phyloP scores from a whole-genome alignment of 2,797 vertebrate species.

The Rhadinocentrus ornatus region DNA sequence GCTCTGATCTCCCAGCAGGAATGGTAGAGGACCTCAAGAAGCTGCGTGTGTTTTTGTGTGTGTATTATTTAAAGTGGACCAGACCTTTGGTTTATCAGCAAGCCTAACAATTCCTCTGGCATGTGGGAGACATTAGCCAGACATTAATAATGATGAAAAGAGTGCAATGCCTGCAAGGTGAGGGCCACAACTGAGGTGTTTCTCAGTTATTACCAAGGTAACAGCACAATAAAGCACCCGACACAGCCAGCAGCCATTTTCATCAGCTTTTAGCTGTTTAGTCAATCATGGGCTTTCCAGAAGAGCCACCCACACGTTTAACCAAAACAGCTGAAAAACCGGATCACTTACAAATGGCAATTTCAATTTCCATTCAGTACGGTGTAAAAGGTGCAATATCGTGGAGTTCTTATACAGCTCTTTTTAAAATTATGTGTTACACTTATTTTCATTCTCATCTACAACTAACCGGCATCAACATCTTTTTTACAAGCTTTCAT shows the following conservation, averaged over 20 bases:
- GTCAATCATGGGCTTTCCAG: constrained; percentile 60
- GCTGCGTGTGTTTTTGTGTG: constrained; percentile 18
- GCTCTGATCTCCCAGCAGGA: constrained; percentile 50
- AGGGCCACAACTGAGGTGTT: constrained; percentile 66
- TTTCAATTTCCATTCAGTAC: constrained; percentile 21
- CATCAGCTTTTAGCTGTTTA: constrained; percentile 64
- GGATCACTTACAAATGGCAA: constrained; percentile 35
- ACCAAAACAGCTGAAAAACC: constrained; percentile 38
- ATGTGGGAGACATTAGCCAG: constrained; percentile 59
- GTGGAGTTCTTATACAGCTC: not conserved
- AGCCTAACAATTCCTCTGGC: constrained; percentile 61
- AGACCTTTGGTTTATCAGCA: constrained; percentile 65
- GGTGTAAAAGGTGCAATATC: constrained; percentile 9
- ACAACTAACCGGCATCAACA: not conserved
- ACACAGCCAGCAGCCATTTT: constrained; percentile 73
- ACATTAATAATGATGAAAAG: constrained; percentile 79
- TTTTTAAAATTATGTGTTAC: constrained; percentile 2
- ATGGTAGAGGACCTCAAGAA: constrained; percentile 32
- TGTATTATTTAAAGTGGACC: constrained; percentile 56
- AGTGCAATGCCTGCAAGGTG: constrained; percentile 43
- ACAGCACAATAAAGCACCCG: constrained; percentile 58
- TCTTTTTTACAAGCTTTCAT: not conserved
- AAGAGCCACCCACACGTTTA: constrained; percentile 53
- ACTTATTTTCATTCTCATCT: constrained; percentile 13
- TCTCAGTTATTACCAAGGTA: constrained; percentile 71